Base-by-base conservation (phyloP, 1,140 invertebrate species). In the Drosophila miranda region DNA sequence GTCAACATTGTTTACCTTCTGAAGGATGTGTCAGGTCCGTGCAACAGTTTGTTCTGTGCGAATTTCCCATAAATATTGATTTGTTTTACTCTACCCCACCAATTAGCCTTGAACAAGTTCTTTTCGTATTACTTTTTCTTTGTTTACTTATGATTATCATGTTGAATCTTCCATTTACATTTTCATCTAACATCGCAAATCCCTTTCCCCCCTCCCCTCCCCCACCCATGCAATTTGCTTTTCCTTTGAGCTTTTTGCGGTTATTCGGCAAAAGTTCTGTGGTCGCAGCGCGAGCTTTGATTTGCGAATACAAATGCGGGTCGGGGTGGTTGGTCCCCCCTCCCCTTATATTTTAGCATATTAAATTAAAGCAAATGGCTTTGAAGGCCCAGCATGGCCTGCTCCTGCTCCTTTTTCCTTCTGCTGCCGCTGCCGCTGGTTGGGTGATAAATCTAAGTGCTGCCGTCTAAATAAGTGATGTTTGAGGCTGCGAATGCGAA, bases 381-480 rank as follows among this genome's bases (percentile, higher is more conserved):
- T 46, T 61, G 54, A 62, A 56, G 48, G 53, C 46, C 9, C 43
- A 60, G 56, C 45, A 26, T 52, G 23, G 26, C 13, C 28, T 3
- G 1, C 28, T 30, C 7, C 28, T 30, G 1, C 28, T 30, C 8
- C 28, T 7, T 30, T 30, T 30, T 30, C 3, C 34, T 38, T 7
- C 3, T 34, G 8, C 28, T 30, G 28, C 8, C 8, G 9, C 70
- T 60, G 45, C 68, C 66, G 54, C 66, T 69, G 64, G 57, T 74
- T 50, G 81, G 86, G 81, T 81, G 81, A 84, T 80, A 86, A 81
- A 74, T 84, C 77, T 84, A 84, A 84, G 81, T 84, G 77, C 69
- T 73, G 74, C 38, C 50, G 43, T 73, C 77, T 86, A 80, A 84
- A 84, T 84, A 84, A 86, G 77, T 81, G 78, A 84, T 84, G 77